phyloP scores from a whole-genome alignment of 2,797 vertebrate genomes.

The Epinephelus malabaricus region DNA sequence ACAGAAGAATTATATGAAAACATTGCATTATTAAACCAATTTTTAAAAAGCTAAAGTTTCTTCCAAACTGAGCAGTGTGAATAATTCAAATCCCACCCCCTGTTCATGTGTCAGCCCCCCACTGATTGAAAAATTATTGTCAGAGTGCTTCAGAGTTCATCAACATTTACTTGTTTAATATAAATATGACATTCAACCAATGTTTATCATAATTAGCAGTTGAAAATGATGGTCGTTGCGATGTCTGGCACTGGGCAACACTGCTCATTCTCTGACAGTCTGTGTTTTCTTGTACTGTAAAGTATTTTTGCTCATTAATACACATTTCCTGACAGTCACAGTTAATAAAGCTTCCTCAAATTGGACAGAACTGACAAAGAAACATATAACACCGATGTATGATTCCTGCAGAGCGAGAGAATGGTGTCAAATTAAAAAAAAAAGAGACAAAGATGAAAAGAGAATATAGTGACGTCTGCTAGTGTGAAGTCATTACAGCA shows the following conservation, averaged over 20 bases:
- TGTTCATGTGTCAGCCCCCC: not conserved
- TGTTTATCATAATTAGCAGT: not conserved
- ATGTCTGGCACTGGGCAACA: not conserved
- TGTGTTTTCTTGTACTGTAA: not conserved
- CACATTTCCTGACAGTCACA: constrained; percentile 11
- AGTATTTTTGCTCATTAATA: not conserved
- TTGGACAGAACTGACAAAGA: constrained; percentile 6
- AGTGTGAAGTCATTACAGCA: constrained; percentile 49
- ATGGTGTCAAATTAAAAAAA: too few relatives aligned
- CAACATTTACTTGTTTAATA: not conserved
- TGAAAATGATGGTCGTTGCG: not conserved
- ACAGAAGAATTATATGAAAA: too few relatives aligned
- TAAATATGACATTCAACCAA: not conserved
- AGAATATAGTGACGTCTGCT: constrained; percentile 27
- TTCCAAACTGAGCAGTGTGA: not conserved
- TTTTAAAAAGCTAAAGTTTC: not conserved
- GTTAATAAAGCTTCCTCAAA: constrained; percentile 22
- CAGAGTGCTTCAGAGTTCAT: not conserved
- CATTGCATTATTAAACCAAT: too few relatives aligned
- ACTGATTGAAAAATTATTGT: not conserved
- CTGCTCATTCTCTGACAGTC: not conserved
- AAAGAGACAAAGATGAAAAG: constrained; percentile 17
- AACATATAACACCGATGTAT: not conserved
- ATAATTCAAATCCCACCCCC: not conserved
- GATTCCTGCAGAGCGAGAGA: constrained; percentile 16